Evolutionary conservation across 2,888 invertebrate species (phyloP).

Genomic region (Drosophila limbata): DNA sequence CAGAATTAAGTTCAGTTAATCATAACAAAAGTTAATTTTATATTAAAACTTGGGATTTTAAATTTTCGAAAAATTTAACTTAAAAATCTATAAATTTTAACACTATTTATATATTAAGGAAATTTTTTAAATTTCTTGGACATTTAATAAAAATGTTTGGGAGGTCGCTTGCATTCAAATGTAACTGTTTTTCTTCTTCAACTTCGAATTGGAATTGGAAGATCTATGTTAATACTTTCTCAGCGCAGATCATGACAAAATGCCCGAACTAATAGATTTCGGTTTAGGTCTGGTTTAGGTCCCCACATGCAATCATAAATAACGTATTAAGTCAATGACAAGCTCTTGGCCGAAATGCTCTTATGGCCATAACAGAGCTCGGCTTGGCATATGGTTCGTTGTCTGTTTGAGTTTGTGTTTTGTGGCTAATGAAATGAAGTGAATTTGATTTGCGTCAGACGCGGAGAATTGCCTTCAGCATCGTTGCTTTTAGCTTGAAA

Average conservation of each 20-base stretch:
- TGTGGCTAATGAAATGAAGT: conserved; percentile 63
- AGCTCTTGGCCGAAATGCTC: conserved; percentile 36
- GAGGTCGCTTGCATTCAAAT: background rate
- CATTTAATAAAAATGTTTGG: background rate
- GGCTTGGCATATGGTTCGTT: conserved; percentile 24
- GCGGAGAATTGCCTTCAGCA: conserved; percentile 14
- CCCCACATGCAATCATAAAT: conserved; percentile 53
- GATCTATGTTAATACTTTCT: conserved; percentile 35
- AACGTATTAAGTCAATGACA: conserved; percentile 45
- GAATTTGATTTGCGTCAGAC: conserved; percentile 52
- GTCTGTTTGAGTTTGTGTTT: conserved; percentile 19
- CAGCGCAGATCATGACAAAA: conserved; percentile 49
- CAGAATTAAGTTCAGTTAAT: no score
- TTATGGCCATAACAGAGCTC: conserved; percentile 44
- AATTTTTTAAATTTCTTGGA: background rate
- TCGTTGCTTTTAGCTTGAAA: conserved; percentile 1
- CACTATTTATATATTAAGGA: background rate
- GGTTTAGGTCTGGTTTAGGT: conserved; percentile 12
- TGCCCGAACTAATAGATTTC: conserved; percentile 44
- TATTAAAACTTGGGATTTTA: no score
- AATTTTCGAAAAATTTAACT: background rate
- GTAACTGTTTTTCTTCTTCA: background rate
- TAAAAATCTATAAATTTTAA: background rate
- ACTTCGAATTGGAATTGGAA: conserved; percentile 10
- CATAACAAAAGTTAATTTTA: no score